Percentiles rank a stretch among this genome's conserved stretches.
Evolutionary conservation across 2,113 vertebrate species (phyloP).

Genomic region (Gymnobelideus leadbeateri): DNA sequence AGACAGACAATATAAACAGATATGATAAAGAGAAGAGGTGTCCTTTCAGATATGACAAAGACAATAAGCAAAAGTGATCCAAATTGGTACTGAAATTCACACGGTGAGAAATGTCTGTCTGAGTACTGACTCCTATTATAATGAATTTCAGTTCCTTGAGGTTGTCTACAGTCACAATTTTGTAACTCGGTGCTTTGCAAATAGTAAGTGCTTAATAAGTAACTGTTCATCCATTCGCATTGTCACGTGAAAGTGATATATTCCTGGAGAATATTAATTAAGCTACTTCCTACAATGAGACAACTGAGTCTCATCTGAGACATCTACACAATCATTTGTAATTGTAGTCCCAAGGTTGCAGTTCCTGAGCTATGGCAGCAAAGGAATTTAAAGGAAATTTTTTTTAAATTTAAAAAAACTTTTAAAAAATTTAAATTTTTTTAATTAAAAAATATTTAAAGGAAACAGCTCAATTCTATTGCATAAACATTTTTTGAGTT

Average conservation of each 20-base stretch:
- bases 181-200: not conserved
- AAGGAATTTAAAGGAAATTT: not conserved
- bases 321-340: conserved; percentile 19
- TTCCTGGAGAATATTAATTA: conserved; percentile 69
- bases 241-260: conserved; percentile 51
- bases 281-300: conserved; percentile 48
- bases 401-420: no score
- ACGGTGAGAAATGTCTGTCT: not conserved
- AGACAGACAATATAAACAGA: conserved; percentile 48
- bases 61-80: conserved; percentile 54
- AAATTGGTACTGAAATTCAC: conserved; percentile 21
- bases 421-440: no score
- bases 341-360: not conserved
- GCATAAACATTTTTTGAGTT: not conserved
- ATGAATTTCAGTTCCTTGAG: not conserved
- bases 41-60: conserved; percentile 52
- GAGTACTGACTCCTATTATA: not conserved
- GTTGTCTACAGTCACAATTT: not conserved
- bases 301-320: conserved; percentile 53
- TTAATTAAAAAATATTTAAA: no score
- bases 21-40: not conserved
- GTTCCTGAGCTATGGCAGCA: not conserved
- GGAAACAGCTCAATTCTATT: not conserved
- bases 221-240: not conserved
- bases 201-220: not conserved